Evolutionary conservation across 2,113 vertebrate species (phyloP).

Genomic region (Irena cyanogastra): DNA sequence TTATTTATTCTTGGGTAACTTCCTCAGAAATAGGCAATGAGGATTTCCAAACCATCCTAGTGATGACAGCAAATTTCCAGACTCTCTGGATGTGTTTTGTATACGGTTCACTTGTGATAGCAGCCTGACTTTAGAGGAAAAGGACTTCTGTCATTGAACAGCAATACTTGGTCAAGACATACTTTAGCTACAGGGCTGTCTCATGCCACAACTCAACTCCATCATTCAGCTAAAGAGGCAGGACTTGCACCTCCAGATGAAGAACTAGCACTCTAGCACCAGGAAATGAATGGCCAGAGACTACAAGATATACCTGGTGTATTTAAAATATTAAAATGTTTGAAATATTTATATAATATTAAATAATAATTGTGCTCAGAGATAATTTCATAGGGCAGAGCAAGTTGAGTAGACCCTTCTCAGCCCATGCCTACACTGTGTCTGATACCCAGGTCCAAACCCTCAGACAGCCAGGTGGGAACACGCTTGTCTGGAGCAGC

Average conservation of each 20-base stretch:
- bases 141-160: not conserved
- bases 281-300: not conserved
- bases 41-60: not conserved
- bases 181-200: not conserved
- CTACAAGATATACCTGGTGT: not conserved
- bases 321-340: not conserved
- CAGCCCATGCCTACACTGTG: not conserved
- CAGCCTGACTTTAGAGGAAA: not conserved
- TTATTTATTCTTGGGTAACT: not conserved
- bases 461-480: accelerated
- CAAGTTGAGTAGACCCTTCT: not conserved
- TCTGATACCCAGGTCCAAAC: not conserved
- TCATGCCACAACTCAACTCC: not conserved
- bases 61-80: not conserved
- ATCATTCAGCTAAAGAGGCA: not conserved
- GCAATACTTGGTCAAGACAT: not conserved
- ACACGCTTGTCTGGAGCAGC: not conserved
- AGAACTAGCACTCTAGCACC: not conserved
- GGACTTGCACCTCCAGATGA: not conserved
- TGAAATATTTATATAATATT: not conserved
- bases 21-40: not conserved
- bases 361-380: not conserved
- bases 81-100: not conserved
- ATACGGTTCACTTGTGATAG: not conserved
- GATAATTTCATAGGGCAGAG: not conserved